A percentile compares a stretch with the other conserved stretches of the same genome.
Conservation (phyloP, 1,140 invertebrate species). For the Ceratina japonica region DNA sequence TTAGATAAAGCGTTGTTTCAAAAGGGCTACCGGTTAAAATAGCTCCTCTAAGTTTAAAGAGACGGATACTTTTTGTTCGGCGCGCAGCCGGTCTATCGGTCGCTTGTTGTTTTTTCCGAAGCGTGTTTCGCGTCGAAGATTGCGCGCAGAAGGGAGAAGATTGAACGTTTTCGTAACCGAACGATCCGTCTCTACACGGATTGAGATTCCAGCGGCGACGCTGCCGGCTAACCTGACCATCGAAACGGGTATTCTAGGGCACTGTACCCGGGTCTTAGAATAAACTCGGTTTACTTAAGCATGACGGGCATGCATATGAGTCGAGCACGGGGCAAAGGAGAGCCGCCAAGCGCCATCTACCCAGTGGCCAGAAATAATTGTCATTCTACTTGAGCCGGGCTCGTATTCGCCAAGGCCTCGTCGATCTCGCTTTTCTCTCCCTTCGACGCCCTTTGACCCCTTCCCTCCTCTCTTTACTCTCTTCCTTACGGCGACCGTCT, state of each 20-base stretch:
- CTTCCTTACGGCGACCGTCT: background rate
- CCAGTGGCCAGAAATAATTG: constrained; percentile 75
- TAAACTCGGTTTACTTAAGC: constrained; percentile 75
- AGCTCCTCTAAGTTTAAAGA: background rate
- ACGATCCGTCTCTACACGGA: constrained; percentile 42
- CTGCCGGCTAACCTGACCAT: constrained; percentile 61
- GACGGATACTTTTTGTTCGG: background rate
- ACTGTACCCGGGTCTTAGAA: constrained; percentile 73
- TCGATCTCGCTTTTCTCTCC: constrained; percentile 28
- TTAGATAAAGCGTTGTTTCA: background rate
- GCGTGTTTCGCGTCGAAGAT: background rate
- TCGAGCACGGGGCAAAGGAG: constrained; percentile 66
- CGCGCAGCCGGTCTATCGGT: too few species aligned
- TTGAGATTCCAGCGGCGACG: constrained; percentile 55
- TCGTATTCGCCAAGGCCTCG: constrained; percentile 58
- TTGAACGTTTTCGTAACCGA: constrained; percentile 18
- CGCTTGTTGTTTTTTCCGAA: too few species aligned
- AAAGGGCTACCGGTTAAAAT: background rate
- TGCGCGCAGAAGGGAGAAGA: background rate
- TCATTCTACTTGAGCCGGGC: constrained; percentile 69
- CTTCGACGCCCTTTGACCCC: background rate
- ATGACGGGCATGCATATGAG: constrained; percentile 76
- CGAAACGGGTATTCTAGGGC: constrained; percentile 73
- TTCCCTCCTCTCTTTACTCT: background rate
- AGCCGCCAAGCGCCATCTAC: constrained; percentile 74